Conservation (phyloP, 2,797 vertebrate species). For the Hybognathus amarus region DNA sequence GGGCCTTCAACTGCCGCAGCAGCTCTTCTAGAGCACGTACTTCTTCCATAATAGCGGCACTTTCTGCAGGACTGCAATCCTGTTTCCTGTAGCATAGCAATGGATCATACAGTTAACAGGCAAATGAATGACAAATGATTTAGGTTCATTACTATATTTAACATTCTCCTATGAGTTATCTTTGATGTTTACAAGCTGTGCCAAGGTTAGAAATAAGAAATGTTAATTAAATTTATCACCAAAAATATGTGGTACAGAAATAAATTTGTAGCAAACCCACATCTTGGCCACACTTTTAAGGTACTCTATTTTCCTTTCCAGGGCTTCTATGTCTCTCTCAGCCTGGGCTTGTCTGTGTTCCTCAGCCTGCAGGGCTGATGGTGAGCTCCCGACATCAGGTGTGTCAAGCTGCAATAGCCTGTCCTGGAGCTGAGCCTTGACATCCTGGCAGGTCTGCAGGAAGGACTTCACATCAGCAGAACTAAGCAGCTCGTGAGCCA, state of each 20-base stretch:
- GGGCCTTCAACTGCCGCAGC: constrained; percentile 72
- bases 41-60: constrained; percentile 78
- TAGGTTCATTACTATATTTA: not conserved
- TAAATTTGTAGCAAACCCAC: constrained; percentile 68
- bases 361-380: constrained; percentile 70
- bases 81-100: constrained; percentile 75
- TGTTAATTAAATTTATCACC: not conserved
- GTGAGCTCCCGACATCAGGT: constrained; percentile 68
- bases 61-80: constrained; percentile 82
- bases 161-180: constrained; percentile 4
- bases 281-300: constrained; percentile 81
- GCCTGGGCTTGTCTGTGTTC: constrained; percentile 69
- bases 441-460: constrained; percentile 82
- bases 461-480: constrained; percentile 79
- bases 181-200: not conserved
- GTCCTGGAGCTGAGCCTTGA: constrained; percentile 75
- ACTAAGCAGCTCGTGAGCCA: constrained; percentile 79
- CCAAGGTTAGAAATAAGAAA: not conserved
- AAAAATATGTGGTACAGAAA: not conserved
- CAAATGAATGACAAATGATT: not conserved
- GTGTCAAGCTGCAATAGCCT: constrained; percentile 70
- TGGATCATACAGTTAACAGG: not conserved
- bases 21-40: constrained; percentile 81
- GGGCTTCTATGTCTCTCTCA: constrained; percentile 78
- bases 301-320: constrained; percentile 83